These are phyloP conservation scores for Sitta europaea DNA, from an alignment of 2,113 vertebrate species.

Conservation along the genomic window DNA sequence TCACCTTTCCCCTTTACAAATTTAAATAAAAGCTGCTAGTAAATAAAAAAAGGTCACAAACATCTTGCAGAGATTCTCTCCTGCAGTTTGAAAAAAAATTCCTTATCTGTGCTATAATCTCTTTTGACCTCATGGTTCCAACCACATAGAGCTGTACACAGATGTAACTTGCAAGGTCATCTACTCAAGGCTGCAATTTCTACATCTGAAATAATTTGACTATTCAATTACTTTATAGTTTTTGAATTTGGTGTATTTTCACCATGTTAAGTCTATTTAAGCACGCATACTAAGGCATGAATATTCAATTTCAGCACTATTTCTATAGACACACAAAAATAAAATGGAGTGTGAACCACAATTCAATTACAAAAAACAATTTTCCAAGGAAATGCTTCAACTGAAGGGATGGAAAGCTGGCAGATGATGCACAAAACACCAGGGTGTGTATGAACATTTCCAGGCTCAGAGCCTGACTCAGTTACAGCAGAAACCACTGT, in stretches of 20 bases:
- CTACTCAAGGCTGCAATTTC: background rate
- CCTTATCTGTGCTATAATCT: background rate
- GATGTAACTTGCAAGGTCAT: background rate
- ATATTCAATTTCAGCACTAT: background rate
- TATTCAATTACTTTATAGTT: background rate
- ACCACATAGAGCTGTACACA: background rate
- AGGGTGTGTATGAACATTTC: background rate
- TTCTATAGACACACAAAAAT: background rate
- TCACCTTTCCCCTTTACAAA: background rate
- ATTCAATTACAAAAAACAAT: background rate
- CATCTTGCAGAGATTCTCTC: background rate
- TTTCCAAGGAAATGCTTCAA: background rate
- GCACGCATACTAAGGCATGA: background rate
- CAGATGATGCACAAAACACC: background rate
- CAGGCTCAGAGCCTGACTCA: background rate
- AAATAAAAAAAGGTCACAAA: background rate
- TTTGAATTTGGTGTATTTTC: background rate
- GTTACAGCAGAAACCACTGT: background rate
- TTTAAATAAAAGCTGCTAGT: background rate
- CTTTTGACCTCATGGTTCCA: background rate
- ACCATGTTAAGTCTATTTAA: background rate
- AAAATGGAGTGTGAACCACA: background rate
- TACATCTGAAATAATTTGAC: background rate
- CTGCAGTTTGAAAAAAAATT: background rate
- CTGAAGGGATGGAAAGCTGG: background rate